Evolutionary conservation across 92 coral and sea anemone species (phyloP).

Genomic region (Epizoanthus ramosus): DNA sequence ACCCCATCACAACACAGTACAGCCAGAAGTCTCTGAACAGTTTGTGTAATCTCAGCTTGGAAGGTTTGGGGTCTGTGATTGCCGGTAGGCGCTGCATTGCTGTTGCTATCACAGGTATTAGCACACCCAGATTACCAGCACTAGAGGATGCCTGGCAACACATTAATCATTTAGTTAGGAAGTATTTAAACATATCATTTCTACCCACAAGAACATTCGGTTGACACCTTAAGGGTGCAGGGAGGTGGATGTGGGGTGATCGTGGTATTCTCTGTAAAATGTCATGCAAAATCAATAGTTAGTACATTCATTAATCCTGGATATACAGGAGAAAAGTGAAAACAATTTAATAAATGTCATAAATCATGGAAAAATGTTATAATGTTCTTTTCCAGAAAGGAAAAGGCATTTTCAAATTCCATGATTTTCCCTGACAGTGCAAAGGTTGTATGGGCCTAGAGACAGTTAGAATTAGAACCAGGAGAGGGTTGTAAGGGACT

Average conservation of each 20-base stretch:
- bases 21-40: slow-evolving; percentile 97
- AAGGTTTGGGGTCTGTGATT: slow-evolving; percentile 93
- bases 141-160: slow-evolving; percentile 88
- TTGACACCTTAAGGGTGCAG: no score
- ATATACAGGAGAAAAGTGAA: no score
- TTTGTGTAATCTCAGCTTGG: slow-evolving; percentile 92
- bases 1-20: slow-evolving; percentile 98
- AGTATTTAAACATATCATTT: neutral
- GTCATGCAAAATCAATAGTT: no score
- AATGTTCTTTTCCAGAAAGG: no score
- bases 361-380: no score
- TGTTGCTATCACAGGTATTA: slow-evolving; percentile 91
- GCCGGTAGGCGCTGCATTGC: slow-evolving; percentile 85
- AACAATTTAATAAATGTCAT: no score
- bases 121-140: slow-evolving; percentile 97
- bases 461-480: neutral
- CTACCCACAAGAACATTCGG: no score
- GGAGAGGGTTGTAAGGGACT: neutral
- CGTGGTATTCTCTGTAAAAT: no score
- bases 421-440: no score
- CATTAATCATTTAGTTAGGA: neutral
- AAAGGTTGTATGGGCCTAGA: neutral
- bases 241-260: no score
- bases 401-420: no score
- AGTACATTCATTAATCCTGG: no score